Evolutionary conservation across 2,797 vertebrate genomes (phyloP).

Genomic region (Pristis pectinata): DNA sequence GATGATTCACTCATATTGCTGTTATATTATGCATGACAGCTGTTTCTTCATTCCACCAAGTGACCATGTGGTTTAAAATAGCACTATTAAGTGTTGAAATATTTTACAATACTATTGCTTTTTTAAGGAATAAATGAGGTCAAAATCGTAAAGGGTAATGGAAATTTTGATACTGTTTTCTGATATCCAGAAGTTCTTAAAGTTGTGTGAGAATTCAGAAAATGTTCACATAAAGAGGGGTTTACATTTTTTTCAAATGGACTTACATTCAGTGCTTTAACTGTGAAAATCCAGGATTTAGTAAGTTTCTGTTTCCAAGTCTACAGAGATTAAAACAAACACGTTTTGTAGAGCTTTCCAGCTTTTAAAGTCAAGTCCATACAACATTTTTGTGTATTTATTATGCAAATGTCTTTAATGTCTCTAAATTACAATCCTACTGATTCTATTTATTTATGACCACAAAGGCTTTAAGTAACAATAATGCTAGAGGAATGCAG

Average conservation of each 20-base stretch:
- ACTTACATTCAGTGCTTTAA: background rate
- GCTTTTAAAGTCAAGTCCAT: background rate
- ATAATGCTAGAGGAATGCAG: too few relatives aligned
- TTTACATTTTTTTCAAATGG: background rate
- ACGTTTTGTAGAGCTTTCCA: too few relatives aligned
- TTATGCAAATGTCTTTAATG: background rate
- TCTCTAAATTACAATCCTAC: background rate
- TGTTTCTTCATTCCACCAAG: background rate
- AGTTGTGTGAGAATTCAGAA: background rate
- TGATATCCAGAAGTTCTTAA: background rate
- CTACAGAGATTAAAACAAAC: background rate
- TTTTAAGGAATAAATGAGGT: background rate
- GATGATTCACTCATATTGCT: background rate
- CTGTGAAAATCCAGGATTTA: background rate
- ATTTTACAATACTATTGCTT: background rate
- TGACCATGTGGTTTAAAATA: background rate
- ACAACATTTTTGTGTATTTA: background rate
- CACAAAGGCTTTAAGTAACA: too few relatives aligned
- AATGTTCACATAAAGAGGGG: background rate
- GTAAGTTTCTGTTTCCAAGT: background rate
- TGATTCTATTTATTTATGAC: background rate
- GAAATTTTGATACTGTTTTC: background rate
- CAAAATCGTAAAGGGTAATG: background rate
- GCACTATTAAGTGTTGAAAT: background rate
- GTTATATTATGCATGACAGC: slow-evolving; percentile 5